phyloP scores from a whole-genome alignment of 1,140 invertebrate species.

The Aphidius gifuensis region DNA sequence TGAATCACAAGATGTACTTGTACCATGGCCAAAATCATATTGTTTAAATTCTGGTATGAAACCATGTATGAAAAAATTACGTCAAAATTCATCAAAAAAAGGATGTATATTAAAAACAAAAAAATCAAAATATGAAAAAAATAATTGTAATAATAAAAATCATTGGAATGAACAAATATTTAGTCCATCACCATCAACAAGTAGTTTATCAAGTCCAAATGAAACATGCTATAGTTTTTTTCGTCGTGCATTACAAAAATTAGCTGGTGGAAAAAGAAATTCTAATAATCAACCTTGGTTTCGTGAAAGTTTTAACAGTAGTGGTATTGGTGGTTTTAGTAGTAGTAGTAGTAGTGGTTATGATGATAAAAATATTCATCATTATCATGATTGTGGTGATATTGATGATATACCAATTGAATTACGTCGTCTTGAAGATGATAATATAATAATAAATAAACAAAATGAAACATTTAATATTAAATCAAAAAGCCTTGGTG shows the following conservation, averaged over 20 bases:
- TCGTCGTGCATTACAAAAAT: constrained; percentile 72
- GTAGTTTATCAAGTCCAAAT: constrained; percentile 83
- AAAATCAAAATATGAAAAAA: constrained; percentile 30
- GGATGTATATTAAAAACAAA: constrained; percentile 34
- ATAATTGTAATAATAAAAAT: constrained; percentile 53
- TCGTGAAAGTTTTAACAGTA: constrained; percentile 71
- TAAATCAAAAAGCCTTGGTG: constrained; percentile 77
- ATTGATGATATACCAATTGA: constrained; percentile 83
- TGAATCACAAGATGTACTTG: constrained; percentile 89
- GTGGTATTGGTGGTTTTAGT: constrained; percentile 44
- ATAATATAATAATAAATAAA: constrained; percentile 57
- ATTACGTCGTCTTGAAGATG: constrained; percentile 78
- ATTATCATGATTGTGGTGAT: constrained; percentile 60
- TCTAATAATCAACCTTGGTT: constrained; percentile 69
- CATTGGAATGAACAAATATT: constrained; percentile 61
- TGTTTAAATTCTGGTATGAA: constrained; percentile 37
- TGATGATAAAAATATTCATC: constrained; percentile 46
- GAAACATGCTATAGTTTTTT: constrained; percentile 94
- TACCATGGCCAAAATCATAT: constrained; percentile 79
- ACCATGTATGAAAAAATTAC: constrained; percentile 30
- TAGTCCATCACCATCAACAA: constrained; percentile 71
- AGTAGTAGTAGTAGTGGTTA: too few species aligned
- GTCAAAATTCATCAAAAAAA: constrained; percentile 31
- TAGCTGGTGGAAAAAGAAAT: constrained; percentile 69
- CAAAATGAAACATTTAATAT: constrained; percentile 57